These are phyloP conservation scores for Scomber colias DNA, from an alignment of 2,113 vertebrate species.

Conservation along the genomic window DNA sequence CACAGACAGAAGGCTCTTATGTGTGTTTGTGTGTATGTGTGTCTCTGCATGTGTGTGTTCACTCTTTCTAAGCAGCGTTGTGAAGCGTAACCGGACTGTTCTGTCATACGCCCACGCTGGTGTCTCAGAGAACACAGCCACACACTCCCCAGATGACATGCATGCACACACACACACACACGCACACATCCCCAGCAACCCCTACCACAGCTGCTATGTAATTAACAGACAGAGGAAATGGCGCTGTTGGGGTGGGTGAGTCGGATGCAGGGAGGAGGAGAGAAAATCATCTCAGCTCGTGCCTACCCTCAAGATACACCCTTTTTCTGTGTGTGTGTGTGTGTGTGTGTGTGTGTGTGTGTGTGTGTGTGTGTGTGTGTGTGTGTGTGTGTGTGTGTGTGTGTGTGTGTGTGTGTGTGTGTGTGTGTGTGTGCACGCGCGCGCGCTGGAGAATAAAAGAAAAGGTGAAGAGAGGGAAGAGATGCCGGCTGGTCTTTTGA, in stretches of 20 bases:
- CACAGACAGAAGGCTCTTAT: slow-evolving; percentile 66
- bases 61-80: slow-evolving; percentile 69
- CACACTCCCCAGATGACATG: slow-evolving; percentile 70
- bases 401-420: too few species aligned
- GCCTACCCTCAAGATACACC: slow-evolving; percentile 75
- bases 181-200: slow-evolving; percentile 55
- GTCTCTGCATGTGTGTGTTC: slow-evolving; percentile 56
- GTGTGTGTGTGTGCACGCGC: too few species aligned
- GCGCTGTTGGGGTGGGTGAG: slow-evolving; percentile 71
- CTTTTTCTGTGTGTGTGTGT: slow-evolving; percentile 51
- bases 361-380: not conserved
- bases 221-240: slow-evolving; percentile 82
- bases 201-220: slow-evolving; percentile 70
- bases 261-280: slow-evolving; percentile 62
- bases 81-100: slow-evolving; percentile 81
- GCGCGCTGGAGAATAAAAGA: slow-evolving; percentile 55
- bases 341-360: slow-evolving; percentile 20
- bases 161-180: slow-evolving; percentile 17
- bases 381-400: too few species aligned
- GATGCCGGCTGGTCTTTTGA: slow-evolving; percentile 74
- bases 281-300: slow-evolving; percentile 74
- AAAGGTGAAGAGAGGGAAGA: slow-evolving; percentile 65
- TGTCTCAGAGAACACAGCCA: slow-evolving; percentile 74
- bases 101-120: slow-evolving; percentile 78
- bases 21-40: slow-evolving; percentile 54